Percentiles rank a stretch among this genome's conserved stretches.
phyloP scores from a whole-genome alignment of 2,888 invertebrate species.

The Campaea margaritaria region DNA sequence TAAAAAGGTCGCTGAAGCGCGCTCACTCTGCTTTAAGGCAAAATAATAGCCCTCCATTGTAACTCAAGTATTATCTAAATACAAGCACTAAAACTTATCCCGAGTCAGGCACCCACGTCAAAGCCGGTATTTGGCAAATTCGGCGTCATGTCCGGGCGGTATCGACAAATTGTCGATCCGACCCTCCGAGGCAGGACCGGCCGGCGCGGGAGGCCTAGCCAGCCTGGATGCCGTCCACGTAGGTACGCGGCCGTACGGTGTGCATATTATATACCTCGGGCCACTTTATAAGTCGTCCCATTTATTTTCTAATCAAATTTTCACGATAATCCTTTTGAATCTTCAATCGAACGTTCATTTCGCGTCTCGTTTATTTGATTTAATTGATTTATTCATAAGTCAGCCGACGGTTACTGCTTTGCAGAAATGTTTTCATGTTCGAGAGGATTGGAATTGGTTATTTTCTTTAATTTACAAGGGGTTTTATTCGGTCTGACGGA shows the following conservation, averaged over 20 bases:
- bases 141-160: slow-evolving; percentile 20
- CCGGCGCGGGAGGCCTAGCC: slow-evolving; percentile 2
- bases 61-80: slow-evolving; percentile 22
- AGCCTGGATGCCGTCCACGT: slow-evolving; percentile 21
- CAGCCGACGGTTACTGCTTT: slow-evolving; percentile 17
- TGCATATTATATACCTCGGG: slow-evolving; percentile 9
- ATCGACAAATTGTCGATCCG: slow-evolving; percentile 32
- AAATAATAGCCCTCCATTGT: slow-evolving; percentile 20
- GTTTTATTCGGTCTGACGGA: neutral
- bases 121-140: slow-evolving; percentile 31
- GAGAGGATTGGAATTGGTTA: neutral
- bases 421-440: neutral
- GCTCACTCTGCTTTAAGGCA: too few relatives aligned
- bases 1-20: neutral
- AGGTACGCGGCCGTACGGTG: slow-evolving; percentile 3
- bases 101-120: slow-evolving; percentile 21
- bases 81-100: slow-evolving; percentile 14
- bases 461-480: neutral
- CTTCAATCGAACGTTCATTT: slow-evolving; percentile 34
- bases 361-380: slow-evolving; percentile 38
- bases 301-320: slow-evolving; percentile 41
- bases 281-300: slow-evolving; percentile 27
- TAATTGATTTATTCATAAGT: slow-evolving; percentile 36
- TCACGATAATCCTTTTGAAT: slow-evolving; percentile 39
- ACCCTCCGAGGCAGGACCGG: neutral